A percentile compares a stretch with the other conserved stretches of the same genome.
These are phyloP conservation scores for Nebria salina DNA, from an alignment of 2,888 invertebrate species.

Conservation along the genomic window DNA sequence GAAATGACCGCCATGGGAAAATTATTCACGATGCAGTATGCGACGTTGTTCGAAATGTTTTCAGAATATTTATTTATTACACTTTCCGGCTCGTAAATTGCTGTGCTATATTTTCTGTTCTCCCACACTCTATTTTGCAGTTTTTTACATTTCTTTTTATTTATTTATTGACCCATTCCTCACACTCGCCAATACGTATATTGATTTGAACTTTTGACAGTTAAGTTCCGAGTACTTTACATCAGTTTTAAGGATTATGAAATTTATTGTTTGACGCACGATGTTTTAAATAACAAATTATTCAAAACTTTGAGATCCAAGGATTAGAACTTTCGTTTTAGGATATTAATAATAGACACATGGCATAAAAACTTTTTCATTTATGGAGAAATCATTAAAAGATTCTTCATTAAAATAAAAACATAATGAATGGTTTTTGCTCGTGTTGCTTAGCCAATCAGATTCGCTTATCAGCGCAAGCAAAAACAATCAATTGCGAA, in stretches of 20 bases:
- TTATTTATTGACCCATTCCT: background rate
- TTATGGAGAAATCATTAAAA: too few species aligned
- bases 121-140: background rate
- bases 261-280: too few species aligned
- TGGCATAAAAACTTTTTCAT: too few species aligned
- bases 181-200: background rate
- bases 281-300: too few species aligned
- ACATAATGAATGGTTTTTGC: too few species aligned
- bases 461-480: too few species aligned
- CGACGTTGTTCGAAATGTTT: conserved; percentile 13
- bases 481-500: too few species aligned
- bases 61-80: conserved; percentile 22
- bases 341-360: too few species aligned
- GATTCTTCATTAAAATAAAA: too few species aligned
- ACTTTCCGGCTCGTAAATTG: conserved; percentile 14
- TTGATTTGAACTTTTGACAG: background rate
- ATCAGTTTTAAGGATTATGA: background rate
- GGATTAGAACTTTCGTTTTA: too few species aligned
- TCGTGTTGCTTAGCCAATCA: too few species aligned
- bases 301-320: too few species aligned
- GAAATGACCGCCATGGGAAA: conserved; percentile 26
- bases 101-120: background rate
- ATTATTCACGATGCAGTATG: conserved; percentile 16
- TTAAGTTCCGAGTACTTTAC: background rate
- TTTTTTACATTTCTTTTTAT: background rate